A percentile compares a stretch with the other conserved stretches of the same genome.
Evolutionary conservation across 2,113 vertebrate genomes (phyloP).

Genomic region (Myocastor coypus): DNA sequence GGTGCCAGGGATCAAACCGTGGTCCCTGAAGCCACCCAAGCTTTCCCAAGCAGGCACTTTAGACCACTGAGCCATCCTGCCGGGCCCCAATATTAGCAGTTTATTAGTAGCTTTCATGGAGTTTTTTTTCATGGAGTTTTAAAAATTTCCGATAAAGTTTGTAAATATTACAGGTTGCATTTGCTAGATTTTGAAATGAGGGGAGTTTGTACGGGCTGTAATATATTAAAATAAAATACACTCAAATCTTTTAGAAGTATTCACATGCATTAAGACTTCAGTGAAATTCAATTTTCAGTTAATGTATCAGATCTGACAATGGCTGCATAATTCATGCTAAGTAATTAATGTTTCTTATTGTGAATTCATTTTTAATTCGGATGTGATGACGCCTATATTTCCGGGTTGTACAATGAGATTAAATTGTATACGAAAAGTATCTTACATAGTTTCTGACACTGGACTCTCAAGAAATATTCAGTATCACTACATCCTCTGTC

Average conservation of each 20-base stretch:
- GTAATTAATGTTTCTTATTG: not conserved
- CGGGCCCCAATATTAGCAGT: too few species aligned
- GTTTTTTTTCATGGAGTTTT: too few species aligned
- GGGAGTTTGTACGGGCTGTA: not conserved
- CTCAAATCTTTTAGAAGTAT: not conserved
- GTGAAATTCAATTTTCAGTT: conserved; percentile 23
- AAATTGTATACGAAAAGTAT: not conserved
- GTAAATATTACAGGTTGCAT: not conserved
- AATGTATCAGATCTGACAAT: not conserved
- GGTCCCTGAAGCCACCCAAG: too few species aligned
- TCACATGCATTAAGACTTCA: conserved; percentile 2
- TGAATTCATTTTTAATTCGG: conserved; percentile 6
- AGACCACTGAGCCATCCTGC: too few species aligned
- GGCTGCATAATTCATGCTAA: not conserved
- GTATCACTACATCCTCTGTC: not conserved
- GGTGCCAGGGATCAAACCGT: too few species aligned
- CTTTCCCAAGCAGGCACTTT: too few species aligned
- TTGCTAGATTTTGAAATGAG: not conserved
- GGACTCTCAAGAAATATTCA: conserved; percentile 14
- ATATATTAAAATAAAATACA: not conserved
- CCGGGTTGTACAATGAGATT: not conserved
- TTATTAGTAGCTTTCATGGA: not conserved
- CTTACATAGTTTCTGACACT: not conserved
- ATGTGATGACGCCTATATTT: not conserved
- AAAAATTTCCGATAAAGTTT: conserved; percentile 8